Conservation (phyloP, 1,140 invertebrate genomes). For the Drosophila nannoptera region DNA sequence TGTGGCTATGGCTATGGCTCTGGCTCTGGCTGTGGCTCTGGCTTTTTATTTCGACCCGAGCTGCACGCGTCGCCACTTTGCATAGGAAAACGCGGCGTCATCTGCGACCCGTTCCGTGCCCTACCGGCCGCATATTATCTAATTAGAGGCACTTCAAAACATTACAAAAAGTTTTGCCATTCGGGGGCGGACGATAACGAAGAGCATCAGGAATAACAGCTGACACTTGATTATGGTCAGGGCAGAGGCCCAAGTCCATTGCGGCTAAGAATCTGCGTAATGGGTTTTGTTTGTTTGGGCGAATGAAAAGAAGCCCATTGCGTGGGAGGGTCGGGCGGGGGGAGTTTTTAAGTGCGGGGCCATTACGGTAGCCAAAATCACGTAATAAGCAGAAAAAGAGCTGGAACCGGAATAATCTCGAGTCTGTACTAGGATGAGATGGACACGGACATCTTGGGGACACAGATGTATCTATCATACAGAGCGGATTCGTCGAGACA, state of each 20-base stretch:
- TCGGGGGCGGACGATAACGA: slow-evolving; percentile 53
- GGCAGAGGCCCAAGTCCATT: slow-evolving; percentile 5
- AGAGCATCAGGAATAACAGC: slow-evolving; percentile 24
- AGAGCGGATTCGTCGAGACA: neutral
- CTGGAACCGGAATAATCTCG: too few species aligned
- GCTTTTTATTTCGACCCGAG: neutral
- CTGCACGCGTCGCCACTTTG: slow-evolving; percentile 68
- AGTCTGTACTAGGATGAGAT: too few species aligned
- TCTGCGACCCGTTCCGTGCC: slow-evolving; percentile 41
- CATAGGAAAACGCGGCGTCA: slow-evolving; percentile 60
- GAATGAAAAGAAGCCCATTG: neutral
- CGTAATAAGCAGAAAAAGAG: too few species aligned
- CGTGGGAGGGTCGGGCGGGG: too few species aligned
- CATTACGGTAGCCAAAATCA: too few species aligned
- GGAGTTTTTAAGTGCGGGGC: too few species aligned
- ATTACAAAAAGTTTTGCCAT: slow-evolving; percentile 77
- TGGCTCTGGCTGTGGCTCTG: neutral
- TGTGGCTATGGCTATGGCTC: slow-evolving; percentile 16
- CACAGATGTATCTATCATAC: slow-evolving; percentile 1
- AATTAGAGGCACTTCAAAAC: slow-evolving; percentile 72
- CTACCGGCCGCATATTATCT: slow-evolving; percentile 67
- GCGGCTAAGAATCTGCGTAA: slow-evolving; percentile 10
- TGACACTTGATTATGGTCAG: slow-evolving; percentile 52
- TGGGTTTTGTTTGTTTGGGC: neutral
- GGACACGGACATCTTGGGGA: neutral